A percentile compares a stretch with the other conserved stretches of the same genome.
Conservation (phyloP, 1,140 invertebrate species). For the Cataglyphis hispanica region DNA sequence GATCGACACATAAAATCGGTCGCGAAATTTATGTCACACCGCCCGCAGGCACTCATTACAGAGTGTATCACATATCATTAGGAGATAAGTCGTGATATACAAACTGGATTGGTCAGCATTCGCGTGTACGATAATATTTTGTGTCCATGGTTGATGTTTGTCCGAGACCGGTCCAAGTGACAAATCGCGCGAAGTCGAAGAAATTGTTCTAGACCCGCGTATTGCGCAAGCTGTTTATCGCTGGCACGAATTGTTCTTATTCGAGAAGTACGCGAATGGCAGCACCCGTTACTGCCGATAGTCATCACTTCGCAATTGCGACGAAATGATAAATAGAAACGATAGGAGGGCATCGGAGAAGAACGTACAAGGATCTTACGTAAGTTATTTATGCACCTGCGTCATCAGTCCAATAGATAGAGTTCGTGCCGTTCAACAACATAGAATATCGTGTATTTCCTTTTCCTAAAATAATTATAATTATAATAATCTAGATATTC, state of each 20-base stretch:
- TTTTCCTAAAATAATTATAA: background rate
- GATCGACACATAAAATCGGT: constrained; percentile 24
- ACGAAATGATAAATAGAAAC: constrained; percentile 31
- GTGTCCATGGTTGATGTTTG: constrained; percentile 39
- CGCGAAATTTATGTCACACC: constrained; percentile 30
- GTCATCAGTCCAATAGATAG: constrained; percentile 14
- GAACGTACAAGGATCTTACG: constrained; percentile 32
- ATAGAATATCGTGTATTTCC: background rate
- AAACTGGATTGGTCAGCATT: constrained; percentile 44
- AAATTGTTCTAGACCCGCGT: constrained; percentile 30
- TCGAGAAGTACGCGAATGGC: constrained; percentile 26
- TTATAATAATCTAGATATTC: background rate
- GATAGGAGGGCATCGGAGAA: background rate
- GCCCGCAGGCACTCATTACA: constrained; percentile 51
- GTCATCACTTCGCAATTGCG: constrained; percentile 13
- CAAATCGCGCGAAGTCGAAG: constrained; percentile 63
- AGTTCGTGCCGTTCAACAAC: background rate
- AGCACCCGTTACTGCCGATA: constrained; percentile 9
- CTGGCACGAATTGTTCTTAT: constrained; percentile 26
- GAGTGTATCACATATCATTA: constrained; percentile 38
- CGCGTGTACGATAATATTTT: constrained; percentile 41
- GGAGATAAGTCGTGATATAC: constrained; percentile 46
- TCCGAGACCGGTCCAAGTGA: constrained; percentile 61
- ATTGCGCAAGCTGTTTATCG: constrained; percentile 64
- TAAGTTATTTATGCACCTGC: constrained; percentile 55